phyloP scores from a whole-genome alignment of 2,113 vertebrate species.

The Oncorhynchus tshawytscha region DNA sequence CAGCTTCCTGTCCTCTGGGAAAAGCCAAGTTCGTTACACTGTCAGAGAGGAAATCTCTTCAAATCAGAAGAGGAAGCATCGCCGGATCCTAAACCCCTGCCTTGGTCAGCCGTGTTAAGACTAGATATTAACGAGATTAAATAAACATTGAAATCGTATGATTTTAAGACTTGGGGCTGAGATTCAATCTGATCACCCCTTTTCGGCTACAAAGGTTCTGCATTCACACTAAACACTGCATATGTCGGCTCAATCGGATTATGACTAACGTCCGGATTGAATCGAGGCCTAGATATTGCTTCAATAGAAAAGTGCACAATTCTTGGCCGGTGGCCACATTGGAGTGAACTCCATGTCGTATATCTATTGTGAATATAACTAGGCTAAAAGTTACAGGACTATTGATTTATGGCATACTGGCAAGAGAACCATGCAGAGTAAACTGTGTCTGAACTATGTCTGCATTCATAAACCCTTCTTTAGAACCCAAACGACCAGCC shows the following conservation, averaged over 20 bases:
- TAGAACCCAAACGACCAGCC: conserved; percentile 56
- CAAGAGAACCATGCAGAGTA: conserved; percentile 32
- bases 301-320: no score
- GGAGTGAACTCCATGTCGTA: neutral
- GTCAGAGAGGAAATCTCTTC: conserved; percentile 37
- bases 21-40: conserved; percentile 54
- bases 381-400: no score
- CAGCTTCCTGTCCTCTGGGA: conserved; percentile 51
- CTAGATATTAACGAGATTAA: no score
- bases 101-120: conserved; percentile 3
- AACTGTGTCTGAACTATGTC: conserved; percentile 59
- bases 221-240: no score
- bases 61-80: conserved; percentile 17
- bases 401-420: conserved; percentile 23
- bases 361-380: neutral
- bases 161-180: no score
- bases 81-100: conserved; percentile 19
- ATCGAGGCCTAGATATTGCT: no score
- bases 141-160: no score
- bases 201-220: no score
- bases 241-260: no score
- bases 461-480: conserved; percentile 55
- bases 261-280: no score
- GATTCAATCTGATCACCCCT: no score
- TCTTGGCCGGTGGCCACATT: neutral